Evolutionary conservation across 2,888 invertebrate species (phyloP), one percentile per base, ranked within the genome.

Genomic region (Eupithecia abbreviata): DNA sequence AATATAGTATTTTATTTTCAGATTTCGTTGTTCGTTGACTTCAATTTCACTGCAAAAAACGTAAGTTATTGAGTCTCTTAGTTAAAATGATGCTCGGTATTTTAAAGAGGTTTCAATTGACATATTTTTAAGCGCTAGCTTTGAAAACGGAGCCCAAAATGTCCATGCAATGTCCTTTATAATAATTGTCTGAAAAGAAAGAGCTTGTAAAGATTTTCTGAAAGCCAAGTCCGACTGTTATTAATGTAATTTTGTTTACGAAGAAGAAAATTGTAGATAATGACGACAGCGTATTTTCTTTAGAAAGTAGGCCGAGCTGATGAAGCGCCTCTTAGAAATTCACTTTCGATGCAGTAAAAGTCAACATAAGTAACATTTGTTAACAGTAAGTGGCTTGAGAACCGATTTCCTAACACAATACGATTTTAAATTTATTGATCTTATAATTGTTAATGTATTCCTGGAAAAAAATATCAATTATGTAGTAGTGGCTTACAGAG

Each of bases 271-370:
- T 84, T 83, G 78, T 81, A 82, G 81, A 79, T 85, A 83, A 87
- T 85, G 78, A 80, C 83, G 85, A 84, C 81, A 85, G 83, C 86
- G 84, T 85, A 89, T 91, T 91, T 90, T 91, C 90, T 89, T 85
- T 87, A 86, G 91, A 91, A 91, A 92, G 91, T 90, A 81, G 89
- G 90, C 83, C 87, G 81, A 70, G 69, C 80, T 85, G 85, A 88
- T 89, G 88, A 87, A 85, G 86, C 84, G 81, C 82, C 88, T 88
- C 89, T 87, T 83, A 85, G 88, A 88, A 88, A 88, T 87, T 89
- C 85, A 85, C 88, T 90, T 88, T 88, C 81, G 65, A 79, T 81
- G 71, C 85, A 80, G 85, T 84, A 85, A 85, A 80, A 87, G 86
- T 82, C 79, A 77, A 84, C 83, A 84, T 84, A 84, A 69, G 69